Percentiles rank a stretch among this genome's conserved stretches.
Conservation (phyloP, 2,888 invertebrate species). For the Microctonus brassicae region DNA sequence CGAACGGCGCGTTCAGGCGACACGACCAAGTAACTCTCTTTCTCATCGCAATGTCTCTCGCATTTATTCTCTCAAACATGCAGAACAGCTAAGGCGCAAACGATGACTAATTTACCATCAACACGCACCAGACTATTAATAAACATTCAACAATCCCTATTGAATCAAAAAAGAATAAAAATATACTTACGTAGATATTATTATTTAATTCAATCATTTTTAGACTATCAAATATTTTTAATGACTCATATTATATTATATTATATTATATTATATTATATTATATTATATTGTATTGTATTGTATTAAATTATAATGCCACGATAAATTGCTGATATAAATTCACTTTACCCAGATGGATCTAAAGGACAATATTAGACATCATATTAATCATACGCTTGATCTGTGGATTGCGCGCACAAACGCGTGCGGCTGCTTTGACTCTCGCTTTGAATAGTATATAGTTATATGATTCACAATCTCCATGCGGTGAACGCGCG, state of each 20-base stretch:
- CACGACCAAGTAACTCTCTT: conserved; percentile 47
- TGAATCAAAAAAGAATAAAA: conserved; percentile 43
- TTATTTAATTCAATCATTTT: no score
- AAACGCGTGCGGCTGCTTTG: conserved; percentile 42
- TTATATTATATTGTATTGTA: no score
- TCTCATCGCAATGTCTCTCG: conserved; percentile 9
- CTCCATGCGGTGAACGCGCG: conserved; percentile 30
- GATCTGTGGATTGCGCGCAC: not conserved
- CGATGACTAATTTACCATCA: conserved; percentile 54
- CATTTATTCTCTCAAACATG: conserved; percentile 23
- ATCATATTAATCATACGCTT: conserved; percentile 7
- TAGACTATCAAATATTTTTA: not conserved
- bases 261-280: no score
- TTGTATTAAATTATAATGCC: no score
- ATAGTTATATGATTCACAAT: conserved; percentile 48
- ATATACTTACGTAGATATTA: no score
- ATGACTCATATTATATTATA: no score
- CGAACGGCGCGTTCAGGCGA: conserved; percentile 47
- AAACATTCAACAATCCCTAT: conserved; percentile 48
- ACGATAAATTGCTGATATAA: no score
- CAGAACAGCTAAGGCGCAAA: conserved; percentile 39
- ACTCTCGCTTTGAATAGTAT: conserved; percentile 40
- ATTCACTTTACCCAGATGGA: conserved; percentile 29
- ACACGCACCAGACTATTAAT: conserved; percentile 54
- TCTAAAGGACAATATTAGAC: conserved; percentile 16